phyloP scores from a whole-genome alignment of 2,888 invertebrate genomes.

The Ametastegia equiseti region DNA sequence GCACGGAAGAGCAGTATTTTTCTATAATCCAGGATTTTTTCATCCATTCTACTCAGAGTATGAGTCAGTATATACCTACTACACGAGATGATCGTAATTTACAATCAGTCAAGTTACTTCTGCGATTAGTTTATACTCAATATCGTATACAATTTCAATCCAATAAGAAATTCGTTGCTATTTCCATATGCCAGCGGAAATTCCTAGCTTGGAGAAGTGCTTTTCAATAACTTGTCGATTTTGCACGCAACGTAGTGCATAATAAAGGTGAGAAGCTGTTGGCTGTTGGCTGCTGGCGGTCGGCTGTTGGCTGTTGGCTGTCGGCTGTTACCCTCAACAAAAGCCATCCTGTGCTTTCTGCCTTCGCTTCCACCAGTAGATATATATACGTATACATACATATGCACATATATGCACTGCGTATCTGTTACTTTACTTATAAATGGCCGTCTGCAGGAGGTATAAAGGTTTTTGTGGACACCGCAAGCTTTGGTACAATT shows the following conservation, averaged over 20 bases:
- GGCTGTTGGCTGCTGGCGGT: conserved; percentile 21
- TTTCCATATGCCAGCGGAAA: not conserved
- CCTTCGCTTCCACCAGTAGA: not conserved
- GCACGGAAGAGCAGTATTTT: not conserved
- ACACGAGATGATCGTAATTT: not conserved
- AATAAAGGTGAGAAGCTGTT: conserved; percentile 43
- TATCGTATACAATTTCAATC: not conserved
- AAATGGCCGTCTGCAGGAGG: not conserved
- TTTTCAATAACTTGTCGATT: conserved; percentile 43
- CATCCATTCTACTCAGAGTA: too few species aligned
- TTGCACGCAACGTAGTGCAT: conserved; percentile 30
- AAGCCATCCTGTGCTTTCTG: conserved; percentile 28
- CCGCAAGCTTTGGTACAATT: not conserved
- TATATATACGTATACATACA: not conserved
- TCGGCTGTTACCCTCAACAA: conserved; percentile 31
- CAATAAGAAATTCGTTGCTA: not conserved
- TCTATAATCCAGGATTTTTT: not conserved
- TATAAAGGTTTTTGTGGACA: not conserved
- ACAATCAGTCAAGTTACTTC: not conserved
- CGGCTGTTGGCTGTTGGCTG: conserved; percentile 19
- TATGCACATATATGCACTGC: not conserved
- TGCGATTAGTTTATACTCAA: not conserved
- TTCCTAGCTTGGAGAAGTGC: conserved; percentile 1
- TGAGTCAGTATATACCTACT: not conserved
- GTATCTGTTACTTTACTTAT: not conserved